Evolutionary conservation across 2,888 invertebrate genomes (phyloP).

Genomic region (Xylocampa areola): DNA sequence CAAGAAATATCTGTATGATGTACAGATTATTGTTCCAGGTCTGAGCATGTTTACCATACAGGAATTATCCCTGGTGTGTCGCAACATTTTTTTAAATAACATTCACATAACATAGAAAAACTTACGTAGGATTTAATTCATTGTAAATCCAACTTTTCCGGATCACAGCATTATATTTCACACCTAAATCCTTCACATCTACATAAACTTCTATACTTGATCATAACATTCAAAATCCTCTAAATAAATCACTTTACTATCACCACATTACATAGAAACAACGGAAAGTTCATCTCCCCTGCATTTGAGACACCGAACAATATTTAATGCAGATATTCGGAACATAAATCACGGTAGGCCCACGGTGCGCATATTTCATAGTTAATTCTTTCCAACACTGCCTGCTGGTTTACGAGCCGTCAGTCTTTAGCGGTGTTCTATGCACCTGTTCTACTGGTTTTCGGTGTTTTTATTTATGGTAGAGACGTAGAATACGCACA

Average conservation of each 20-base stretch:
- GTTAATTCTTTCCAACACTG: slow-evolving; percentile 86
- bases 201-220: no score
- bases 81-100: no score
- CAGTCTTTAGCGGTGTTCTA: slow-evolving; percentile 72
- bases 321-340: slow-evolving; percentile 78
- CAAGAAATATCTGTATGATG: no score
- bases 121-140: no score
- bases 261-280: slow-evolving; percentile 27
- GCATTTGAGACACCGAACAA: slow-evolving; percentile 62
- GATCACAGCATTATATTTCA: no score
- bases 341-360: slow-evolving; percentile 86
- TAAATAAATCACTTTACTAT: slow-evolving; percentile 4
- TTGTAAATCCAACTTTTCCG: no score
- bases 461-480: slow-evolving; percentile 24
- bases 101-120: no score
- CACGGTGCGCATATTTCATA: slow-evolving; percentile 88
- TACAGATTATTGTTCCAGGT: no score
- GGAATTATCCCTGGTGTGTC: no score
- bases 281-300: slow-evolving; percentile 50
- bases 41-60: no score
- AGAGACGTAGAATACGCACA: not conserved
- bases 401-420: slow-evolving; percentile 78
- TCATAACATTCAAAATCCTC: not conserved
- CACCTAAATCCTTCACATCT: no score
- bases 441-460: slow-evolving; percentile 70